A percentile compares a stretch with the other conserved stretches of the same genome.
These are phyloP conservation scores for Paradisaea rubra DNA, from an alignment of 2,113 vertebrate genomes.

Conservation along the genomic window DNA sequence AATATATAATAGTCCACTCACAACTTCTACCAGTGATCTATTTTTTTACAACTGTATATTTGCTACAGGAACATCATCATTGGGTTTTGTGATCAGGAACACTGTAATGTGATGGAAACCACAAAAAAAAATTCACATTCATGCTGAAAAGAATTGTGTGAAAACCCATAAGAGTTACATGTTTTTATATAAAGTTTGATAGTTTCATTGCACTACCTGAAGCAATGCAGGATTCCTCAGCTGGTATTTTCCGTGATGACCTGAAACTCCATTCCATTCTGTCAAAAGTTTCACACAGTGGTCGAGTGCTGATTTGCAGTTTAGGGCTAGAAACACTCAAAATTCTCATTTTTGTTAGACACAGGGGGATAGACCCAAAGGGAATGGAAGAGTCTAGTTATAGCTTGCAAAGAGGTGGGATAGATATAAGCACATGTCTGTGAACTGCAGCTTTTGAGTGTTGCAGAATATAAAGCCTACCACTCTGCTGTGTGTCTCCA, in stretches of 20 bases:
- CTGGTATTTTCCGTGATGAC: neutral
- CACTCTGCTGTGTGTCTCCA: conserved; percentile 10
- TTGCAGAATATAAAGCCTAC: neutral
- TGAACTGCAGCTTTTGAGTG: conserved; percentile 14
- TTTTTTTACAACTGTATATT: neutral
- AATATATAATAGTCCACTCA: neutral
- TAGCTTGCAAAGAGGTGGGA: neutral
- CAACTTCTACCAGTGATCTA: neutral
- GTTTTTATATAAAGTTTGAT: neutral
- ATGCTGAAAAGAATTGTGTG: neutral
- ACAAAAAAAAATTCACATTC: neutral
- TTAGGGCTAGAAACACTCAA: neutral
- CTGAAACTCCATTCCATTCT: neutral
- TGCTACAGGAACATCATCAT: neutral
- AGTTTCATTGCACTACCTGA: neutral
- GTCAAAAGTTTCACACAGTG: neutral
- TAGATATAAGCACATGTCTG: neutral
- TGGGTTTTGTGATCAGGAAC: neutral
- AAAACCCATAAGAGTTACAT: neutral
- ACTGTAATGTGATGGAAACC: neutral
- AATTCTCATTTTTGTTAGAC: neutral
- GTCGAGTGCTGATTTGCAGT: neutral
- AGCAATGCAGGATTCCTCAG: neutral
- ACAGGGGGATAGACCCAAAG: neutral
- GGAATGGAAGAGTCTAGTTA: neutral